Evolutionary conservation across 2,888 invertebrate species (phyloP).

Genomic region (Kuschelorhynchus macadamiae): DNA sequence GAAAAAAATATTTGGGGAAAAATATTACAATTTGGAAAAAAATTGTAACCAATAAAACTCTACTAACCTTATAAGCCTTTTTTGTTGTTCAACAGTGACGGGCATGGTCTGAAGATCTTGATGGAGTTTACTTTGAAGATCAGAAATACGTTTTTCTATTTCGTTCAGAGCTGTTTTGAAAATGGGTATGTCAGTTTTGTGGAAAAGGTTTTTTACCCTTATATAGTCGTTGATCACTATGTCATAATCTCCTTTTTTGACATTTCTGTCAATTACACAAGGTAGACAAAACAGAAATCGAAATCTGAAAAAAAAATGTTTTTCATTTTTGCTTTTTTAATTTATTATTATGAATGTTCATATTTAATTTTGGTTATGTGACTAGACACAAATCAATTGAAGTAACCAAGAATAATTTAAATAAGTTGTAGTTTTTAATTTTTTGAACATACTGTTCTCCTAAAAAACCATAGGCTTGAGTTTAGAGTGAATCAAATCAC

Average conservation of each 20-base stretch:
- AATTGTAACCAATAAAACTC: no score
- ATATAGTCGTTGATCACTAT: conserved; percentile 98
- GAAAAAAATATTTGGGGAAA: no score
- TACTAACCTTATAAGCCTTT: conserved; percentile 81
- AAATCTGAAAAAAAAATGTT: conserved; percentile 35
- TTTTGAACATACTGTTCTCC: no score
- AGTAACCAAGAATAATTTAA: no score
- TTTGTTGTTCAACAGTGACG: conserved; percentile 93
- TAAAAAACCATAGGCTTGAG: no score
- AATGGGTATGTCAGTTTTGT: conserved; percentile 90
- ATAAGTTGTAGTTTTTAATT: no score
- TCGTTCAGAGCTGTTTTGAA: conserved; percentile 91
- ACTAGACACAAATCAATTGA: no score
- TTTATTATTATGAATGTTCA: no score
- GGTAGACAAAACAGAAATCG: conserved; percentile 94
- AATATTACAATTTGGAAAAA: no score
- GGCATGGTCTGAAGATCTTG: conserved; percentile 91
- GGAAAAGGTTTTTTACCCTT: conserved; percentile 94
- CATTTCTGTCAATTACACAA: conserved; percentile 93
- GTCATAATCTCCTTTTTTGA: conserved; percentile 95
- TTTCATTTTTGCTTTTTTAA: no score
- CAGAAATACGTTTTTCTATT: conserved; percentile 89
- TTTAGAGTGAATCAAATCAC: no score
- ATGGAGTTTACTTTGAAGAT: conserved; percentile 85
- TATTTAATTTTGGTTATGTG: no score